Evolutionary conservation across 2,797 vertebrate genomes (phyloP).

Genomic region (Sus cebifrons): DNA sequence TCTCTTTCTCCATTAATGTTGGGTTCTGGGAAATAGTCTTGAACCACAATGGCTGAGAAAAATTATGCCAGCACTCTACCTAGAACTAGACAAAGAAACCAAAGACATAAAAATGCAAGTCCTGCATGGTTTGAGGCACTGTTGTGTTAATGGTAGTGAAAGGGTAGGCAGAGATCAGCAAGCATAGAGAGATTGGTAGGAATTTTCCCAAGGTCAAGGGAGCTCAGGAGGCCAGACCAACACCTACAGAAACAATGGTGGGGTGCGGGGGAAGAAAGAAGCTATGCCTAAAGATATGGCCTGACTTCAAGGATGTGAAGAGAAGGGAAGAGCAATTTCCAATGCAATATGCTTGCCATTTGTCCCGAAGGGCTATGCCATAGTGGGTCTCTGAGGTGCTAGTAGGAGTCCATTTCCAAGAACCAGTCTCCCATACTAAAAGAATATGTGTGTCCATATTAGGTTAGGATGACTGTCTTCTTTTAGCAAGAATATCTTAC

Average conservation of each 20-base stretch:
- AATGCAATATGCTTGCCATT: neutral
- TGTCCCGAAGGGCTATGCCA: neutral
- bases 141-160: neutral
- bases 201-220: slow-evolving; percentile 12
- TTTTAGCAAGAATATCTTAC: slow-evolving; percentile 31
- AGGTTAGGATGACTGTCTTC: neutral
- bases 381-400: neutral
- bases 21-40: slow-evolving; percentile 22
- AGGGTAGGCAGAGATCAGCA: neutral
- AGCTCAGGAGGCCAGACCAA: neutral
- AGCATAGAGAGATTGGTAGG: neutral
- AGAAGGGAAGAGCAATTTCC: slow-evolving; percentile 25
- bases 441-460: neutral
- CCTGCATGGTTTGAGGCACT: neutral
- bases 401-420: neutral
- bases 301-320: neutral
- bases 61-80: slow-evolving; percentile 22
- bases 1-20: neutral
- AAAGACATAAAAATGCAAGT: slow-evolving; percentile 68
- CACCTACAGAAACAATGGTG: neutral
- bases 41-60: slow-evolving; percentile 10
- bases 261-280: neutral
- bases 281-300: neutral
- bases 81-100: slow-evolving; percentile 61
- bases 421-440: neutral